Base-by-base conservation (phyloP, 2,888 invertebrate genomes). In the Eupithecia abbreviata region DNA sequence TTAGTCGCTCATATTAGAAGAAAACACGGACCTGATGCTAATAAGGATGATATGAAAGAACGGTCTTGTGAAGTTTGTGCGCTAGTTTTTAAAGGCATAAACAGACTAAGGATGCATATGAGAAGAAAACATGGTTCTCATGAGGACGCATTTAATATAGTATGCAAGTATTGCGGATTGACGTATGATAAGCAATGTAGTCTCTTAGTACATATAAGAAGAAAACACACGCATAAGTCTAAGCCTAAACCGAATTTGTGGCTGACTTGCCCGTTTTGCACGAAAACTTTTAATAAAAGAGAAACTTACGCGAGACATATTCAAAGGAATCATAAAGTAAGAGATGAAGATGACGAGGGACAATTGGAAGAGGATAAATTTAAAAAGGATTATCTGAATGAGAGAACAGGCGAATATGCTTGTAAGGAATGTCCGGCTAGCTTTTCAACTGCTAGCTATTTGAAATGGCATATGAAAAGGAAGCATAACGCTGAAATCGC, bases 151-250 rank as follows among this genome's bases (percentile, higher is more conserved):
- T 95, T 94, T 75, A 90, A 89, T 75, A 89, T 92, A 72, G 85
- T 87, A 0, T 95, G 95, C 51, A 45, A 88, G 2, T 89, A 93
- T 13, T 95, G 95, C 55, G 93, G 93, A 0, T 84, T 94, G 0
- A 91, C 94, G 0, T 94, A 94, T 72, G 94, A 94, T 18, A 94
- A 94, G 74, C 87, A 91, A 77, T 90, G 91, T 75, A 94, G 95
- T 82, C 83, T 95, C 4, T 85, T 92, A 12, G 92, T 93, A 0
- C 95, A 95, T 75, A 86, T 90, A 75, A 89, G 91, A 79, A 87
- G 94, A 3, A 94, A 95, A 78, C 95, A 95, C 82, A 86, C 88
- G 0, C 84, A 81, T 4, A 78, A 80, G 6, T 81, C 83, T 6
- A 90, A 90, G 72, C 88, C 89, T 0, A 88, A 85, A 18, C 49